Evolutionary conservation across 53 echinoderm and acorn worm genomes (phyloP).

Genomic region (Echinarachnius parma): DNA sequence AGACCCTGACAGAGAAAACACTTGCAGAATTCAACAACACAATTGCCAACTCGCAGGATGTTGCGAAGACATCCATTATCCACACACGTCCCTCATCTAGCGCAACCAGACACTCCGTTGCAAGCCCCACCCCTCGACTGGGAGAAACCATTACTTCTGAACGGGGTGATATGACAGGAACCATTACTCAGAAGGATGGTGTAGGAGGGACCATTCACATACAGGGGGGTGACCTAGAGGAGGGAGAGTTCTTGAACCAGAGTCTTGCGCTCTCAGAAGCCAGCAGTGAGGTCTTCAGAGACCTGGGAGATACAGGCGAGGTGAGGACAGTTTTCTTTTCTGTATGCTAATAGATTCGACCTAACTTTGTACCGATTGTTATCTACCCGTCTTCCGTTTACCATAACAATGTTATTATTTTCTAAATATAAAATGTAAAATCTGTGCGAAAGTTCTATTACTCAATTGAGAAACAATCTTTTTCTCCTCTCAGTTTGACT

Average conservation of each 20-base stretch:
- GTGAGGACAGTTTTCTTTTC: not conserved
- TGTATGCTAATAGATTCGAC: too few relatives aligned
- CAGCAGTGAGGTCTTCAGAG: slow-evolving; percentile 40
- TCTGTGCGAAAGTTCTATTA: too few relatives aligned
- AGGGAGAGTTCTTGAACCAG: slow-evolving; percentile 58
- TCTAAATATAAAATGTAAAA: too few relatives aligned
- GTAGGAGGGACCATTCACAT: slow-evolving; percentile 32
- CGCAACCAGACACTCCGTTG: not conserved
- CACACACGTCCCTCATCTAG: slow-evolving; percentile 33
- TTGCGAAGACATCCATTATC: slow-evolving; percentile 28
- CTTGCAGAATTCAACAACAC: slow-evolving; percentile 63
- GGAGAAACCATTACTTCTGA: not conserved
- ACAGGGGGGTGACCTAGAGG: slow-evolving; percentile 41
- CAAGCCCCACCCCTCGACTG: not conserved
- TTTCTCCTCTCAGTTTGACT: too few relatives aligned
- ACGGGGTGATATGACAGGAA: not conserved
- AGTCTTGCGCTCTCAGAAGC: slow-evolving; percentile 75
- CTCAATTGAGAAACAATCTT: too few relatives aligned
- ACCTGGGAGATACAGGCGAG: slow-evolving; percentile 33
- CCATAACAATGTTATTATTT: too few relatives aligned
- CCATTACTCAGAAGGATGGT: not conserved
- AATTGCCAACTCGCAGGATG: slow-evolving; percentile 43
- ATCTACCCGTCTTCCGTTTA: too few relatives aligned
- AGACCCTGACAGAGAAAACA: slow-evolving; percentile 67
- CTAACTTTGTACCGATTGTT: too few relatives aligned